Conservation (phyloP, 2,888 invertebrate genomes). For the Abscondita cerata region DNA sequence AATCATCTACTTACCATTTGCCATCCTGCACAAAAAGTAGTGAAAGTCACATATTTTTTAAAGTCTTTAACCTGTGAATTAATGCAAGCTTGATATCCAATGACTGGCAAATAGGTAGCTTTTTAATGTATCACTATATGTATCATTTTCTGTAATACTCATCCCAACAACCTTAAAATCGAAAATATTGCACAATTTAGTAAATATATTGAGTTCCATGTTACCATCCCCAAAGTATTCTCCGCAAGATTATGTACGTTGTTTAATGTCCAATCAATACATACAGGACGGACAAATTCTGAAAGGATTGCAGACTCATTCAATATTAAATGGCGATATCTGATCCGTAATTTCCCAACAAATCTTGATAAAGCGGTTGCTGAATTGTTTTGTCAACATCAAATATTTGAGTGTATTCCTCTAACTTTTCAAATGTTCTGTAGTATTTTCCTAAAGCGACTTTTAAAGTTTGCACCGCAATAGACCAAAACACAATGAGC, state of each 20-base stretch:
- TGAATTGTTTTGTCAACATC: constrained; percentile 58
- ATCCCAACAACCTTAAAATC: constrained; percentile 63
- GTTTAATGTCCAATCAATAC: constrained; percentile 58
- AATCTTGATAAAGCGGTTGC: constrained; percentile 61
- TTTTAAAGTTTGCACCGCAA: constrained; percentile 48
- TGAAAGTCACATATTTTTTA: constrained; percentile 63
- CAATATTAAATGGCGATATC: constrained; percentile 64
- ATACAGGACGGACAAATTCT: constrained; percentile 61
- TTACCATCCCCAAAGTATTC: constrained; percentile 44
- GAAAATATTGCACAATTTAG: constrained; percentile 1
- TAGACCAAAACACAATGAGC: constrained; percentile 59
- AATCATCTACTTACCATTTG: constrained; percentile 56
- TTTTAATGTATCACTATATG: constrained; percentile 61
- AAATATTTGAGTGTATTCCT: constrained; percentile 47
- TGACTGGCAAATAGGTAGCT: constrained; percentile 61
- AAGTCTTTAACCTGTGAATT: constrained; percentile 61
- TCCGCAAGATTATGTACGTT: constrained; percentile 43
- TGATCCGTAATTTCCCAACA: constrained; percentile 62
- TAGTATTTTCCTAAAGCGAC: constrained; percentile 54
- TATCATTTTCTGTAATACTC: constrained; percentile 66
- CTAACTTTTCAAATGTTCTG: constrained; percentile 48
- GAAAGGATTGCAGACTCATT: constrained; percentile 56
- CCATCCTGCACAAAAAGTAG: constrained; percentile 70
- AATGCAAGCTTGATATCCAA: constrained; percentile 63
- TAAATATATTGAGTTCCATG: background rate